phyloP scores from a whole-genome alignment of 2,888 invertebrate species.

The Lamellibrachia satsuma region DNA sequence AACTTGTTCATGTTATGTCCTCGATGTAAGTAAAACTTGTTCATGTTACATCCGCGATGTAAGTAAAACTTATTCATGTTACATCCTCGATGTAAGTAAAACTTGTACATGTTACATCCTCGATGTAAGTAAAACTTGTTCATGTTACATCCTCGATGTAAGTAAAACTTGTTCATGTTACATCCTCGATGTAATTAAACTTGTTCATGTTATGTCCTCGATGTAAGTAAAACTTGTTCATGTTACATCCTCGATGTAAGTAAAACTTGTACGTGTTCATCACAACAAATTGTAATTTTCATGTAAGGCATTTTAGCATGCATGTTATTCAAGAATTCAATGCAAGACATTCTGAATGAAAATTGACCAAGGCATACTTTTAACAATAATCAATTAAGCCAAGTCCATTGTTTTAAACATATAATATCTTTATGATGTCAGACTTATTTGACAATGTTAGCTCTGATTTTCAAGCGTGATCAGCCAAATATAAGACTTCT shows the following conservation, averaged over 20 bases:
- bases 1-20: too few species aligned
- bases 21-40: too few species aligned
- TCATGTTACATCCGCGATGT: constrained; percentile 63
- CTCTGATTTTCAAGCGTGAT: neutral
- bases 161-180: constrained; percentile 44
- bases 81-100: constrained; percentile 63
- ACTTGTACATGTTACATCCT: constrained; percentile 59
- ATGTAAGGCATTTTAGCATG: neutral
- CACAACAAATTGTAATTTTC: neutral
- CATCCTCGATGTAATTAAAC: constrained; percentile 63
- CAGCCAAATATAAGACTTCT: neutral
- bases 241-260: constrained; percentile 64
- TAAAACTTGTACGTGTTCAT: neutral
- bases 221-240: constrained; percentile 46
- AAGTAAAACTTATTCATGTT: constrained; percentile 45
- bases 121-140: constrained; percentile 50
- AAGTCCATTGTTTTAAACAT: too few species aligned
- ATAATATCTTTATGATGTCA: too few species aligned
- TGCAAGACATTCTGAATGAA: neutral
- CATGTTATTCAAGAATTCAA: too few species aligned
- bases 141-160: constrained; percentile 64
- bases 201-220: constrained; percentile 61
- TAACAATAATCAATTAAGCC: neutral
- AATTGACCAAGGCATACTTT: neutral
- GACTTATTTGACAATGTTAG: neutral